phyloP scores from a whole-genome alignment of 2,113 vertebrate species.

The Alethe diademata region DNA sequence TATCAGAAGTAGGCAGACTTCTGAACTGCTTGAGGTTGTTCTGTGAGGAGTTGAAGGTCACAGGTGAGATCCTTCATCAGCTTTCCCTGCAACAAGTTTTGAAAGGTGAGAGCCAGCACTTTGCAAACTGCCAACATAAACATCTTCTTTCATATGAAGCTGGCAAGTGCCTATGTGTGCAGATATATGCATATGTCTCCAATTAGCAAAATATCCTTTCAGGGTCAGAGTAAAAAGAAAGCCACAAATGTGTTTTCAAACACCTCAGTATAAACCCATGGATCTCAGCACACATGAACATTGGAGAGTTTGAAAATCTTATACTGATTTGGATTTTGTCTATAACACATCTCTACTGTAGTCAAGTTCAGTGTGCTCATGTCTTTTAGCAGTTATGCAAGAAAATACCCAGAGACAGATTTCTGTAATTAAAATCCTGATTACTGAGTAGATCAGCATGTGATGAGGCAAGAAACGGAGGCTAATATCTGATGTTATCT shows the following conservation, averaged over 20 bases:
- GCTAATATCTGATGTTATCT: constrained; percentile 61
- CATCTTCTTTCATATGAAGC: background rate
- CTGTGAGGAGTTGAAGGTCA: background rate
- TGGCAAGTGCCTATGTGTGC: background rate
- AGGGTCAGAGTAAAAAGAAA: background rate
- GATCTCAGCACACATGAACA: background rate
- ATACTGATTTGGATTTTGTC: background rate
- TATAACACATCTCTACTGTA: background rate
- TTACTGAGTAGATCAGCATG: constrained; percentile 38
- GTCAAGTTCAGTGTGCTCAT: background rate
- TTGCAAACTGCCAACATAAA: background rate
- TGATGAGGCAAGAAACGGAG: constrained; percentile 57
- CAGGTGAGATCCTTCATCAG: background rate
- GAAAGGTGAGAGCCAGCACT: background rate
- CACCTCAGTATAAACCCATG: background rate
- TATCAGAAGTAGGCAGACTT: background rate
- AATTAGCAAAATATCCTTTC: background rate
- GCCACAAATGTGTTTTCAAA: background rate
- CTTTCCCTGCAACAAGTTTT: background rate
- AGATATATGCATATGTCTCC: background rate
- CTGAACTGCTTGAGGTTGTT: background rate
- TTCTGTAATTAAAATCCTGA: constrained; percentile 58
- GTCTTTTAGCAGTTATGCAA: constrained; percentile 28
- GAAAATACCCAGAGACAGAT: constrained; percentile 51
- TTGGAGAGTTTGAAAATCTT: background rate